phyloP scores from a whole-genome alignment of 1,140 invertebrate genomes.

The Pseudoatta argentina region DNA sequence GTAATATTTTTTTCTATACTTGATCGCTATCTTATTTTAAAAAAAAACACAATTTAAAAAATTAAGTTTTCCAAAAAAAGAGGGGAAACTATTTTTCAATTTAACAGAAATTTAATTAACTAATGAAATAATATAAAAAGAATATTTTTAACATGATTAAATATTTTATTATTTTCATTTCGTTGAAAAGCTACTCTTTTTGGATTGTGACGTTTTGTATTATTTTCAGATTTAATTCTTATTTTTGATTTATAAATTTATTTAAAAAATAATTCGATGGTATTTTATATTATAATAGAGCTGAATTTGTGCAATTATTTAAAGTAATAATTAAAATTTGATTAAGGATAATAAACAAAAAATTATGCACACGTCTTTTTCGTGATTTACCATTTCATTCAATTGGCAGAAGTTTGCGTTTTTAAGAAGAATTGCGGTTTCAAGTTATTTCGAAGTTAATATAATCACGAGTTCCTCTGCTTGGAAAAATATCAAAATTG shows the following conservation, averaged over 20 bases:
- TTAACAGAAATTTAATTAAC: too few species aligned
- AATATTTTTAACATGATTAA: too few species aligned
- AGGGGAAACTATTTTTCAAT: too few species aligned
- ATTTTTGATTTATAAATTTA: background rate
- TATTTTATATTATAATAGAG: background rate
- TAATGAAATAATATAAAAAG: too few species aligned
- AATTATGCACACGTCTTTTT: background rate
- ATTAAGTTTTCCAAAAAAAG: too few species aligned
- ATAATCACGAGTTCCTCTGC: background rate
- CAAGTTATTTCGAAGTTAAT: background rate
- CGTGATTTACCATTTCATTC: background rate
- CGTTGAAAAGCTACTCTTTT: too few species aligned
- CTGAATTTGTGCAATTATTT: background rate
- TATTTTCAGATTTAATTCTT: background rate
- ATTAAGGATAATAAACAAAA: background rate
- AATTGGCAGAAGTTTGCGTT: background rate
- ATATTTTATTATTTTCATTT: too few species aligned
- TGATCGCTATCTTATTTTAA: too few species aligned
- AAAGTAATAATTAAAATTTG: background rate
- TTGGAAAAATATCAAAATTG: conserved; percentile 15
- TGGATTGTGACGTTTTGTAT: too few species aligned
- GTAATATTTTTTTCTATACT: background rate
- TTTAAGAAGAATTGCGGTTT: background rate
- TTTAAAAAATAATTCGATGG: background rate
- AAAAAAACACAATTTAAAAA: too few species aligned